Conservation (phyloP, 2,888 invertebrate genomes). For the Macrosiphum euphorbiae region DNA sequence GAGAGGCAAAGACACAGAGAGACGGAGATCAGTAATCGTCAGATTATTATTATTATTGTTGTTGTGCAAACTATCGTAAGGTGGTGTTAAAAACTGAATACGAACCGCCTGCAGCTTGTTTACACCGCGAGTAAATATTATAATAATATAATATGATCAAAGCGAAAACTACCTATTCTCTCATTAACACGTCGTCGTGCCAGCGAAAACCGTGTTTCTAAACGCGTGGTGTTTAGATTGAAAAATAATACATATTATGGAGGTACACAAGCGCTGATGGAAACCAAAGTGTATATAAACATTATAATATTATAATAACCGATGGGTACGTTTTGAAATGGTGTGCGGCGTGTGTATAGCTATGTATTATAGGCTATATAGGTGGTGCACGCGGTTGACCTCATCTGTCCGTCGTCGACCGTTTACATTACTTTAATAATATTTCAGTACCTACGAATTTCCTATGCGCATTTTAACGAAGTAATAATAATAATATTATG, state of each 20-base stretch:
- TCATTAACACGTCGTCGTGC: constrained; percentile 5
- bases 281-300: not conserved
- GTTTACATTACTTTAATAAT: not conserved
- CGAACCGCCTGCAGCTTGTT: constrained; percentile 10
- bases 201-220: not conserved
- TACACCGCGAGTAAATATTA: constrained; percentile 1
- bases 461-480: not conserved
- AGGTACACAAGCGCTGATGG: not conserved
- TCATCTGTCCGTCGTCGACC: not conserved
- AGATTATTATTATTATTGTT: not conserved
- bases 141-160: constrained; percentile 13
- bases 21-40: not conserved
- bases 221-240: not conserved
- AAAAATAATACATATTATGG: not conserved
- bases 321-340: not conserved
- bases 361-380: not conserved
- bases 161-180: constrained; percentile 18
- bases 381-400: constrained; percentile 8
- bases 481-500: constrained; percentile 6
- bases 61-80: constrained; percentile 4
- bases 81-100: not conserved
- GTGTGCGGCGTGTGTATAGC: not conserved
- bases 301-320: not conserved
- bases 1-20: too few relatives aligned
- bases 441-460: not conserved